Conservation (phyloP, 2,888 invertebrate species). For the Keiferia lycopersicella region DNA sequence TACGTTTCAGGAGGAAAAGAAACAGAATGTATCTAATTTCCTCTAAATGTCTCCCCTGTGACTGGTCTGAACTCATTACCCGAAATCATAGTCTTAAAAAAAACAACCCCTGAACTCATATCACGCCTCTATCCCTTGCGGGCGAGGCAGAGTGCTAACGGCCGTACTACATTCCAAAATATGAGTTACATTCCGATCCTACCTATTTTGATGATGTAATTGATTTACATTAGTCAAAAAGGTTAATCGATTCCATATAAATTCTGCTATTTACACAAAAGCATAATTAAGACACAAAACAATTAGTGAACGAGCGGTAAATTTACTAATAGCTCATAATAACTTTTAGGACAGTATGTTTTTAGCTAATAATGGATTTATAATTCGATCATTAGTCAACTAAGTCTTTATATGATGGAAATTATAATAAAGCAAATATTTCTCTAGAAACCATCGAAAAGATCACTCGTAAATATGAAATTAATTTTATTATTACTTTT, state of each 20-base stretch:
- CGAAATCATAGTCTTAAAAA: too few species aligned
- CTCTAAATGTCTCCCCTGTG: neutral
- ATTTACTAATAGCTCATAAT: constrained; percentile 1
- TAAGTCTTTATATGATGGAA: neutral
- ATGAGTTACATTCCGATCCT: too few species aligned
- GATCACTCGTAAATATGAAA: neutral
- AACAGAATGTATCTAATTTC: constrained; percentile 9
- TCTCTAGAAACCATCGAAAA: neutral
- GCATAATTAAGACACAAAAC: neutral
- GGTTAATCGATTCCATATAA: neutral
- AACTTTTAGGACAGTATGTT: neutral
- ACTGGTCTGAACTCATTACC: constrained; percentile 1
- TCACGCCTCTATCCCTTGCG: too few species aligned
- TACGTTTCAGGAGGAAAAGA: too few species aligned
- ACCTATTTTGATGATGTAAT: neutral
- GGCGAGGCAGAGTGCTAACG: too few species aligned
- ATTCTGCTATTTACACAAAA: neutral
- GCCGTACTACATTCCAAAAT: too few species aligned
- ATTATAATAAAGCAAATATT: neutral
- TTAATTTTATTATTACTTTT: neutral
- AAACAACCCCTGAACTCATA: too few species aligned
- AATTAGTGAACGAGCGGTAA: neutral
- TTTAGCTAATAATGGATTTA: neutral
- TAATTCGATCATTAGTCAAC: neutral
- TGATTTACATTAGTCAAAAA: neutral